These are phyloP conservation scores for Dinomys branickii DNA, from an alignment of 2,113 vertebrate species.

Conservation along the genomic window DNA sequence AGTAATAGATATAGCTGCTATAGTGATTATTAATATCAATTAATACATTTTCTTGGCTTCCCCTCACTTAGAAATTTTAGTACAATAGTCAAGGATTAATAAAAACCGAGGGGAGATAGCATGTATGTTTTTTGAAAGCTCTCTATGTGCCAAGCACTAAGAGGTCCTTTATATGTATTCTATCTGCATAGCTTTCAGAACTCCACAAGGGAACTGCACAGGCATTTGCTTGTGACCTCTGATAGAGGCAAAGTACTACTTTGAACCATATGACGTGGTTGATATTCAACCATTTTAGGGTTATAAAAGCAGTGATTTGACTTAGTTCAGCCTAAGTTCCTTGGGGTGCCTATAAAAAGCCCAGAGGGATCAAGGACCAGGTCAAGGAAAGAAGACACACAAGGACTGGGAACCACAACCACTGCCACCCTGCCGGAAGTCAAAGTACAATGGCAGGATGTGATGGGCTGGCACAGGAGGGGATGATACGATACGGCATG, in stretches of 20 bases:
- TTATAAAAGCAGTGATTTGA: slow-evolving; percentile 36
- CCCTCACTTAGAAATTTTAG: slow-evolving; percentile 40
- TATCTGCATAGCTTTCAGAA: neutral
- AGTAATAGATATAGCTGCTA: neutral
- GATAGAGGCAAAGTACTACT: neutral
- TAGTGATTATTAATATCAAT: slow-evolving; percentile 34
- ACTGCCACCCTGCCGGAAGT: neutral
- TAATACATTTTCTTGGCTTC: neutral
- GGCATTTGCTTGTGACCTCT: neutral
- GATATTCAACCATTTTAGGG: neutral
- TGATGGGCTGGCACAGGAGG: neutral
- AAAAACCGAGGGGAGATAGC: neutral
- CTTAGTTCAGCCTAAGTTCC: slow-evolving; percentile 34
- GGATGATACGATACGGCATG: neutral
- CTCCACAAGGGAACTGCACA: neutral
- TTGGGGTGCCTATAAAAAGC: neutral
- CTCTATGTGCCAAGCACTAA: neutral
- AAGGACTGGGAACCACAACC: neutral
- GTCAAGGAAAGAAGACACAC: slow-evolving; percentile 4
- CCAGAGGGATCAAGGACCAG: neutral
- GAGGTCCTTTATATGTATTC: neutral
- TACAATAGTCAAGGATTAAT: neutral
- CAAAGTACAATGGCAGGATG: neutral
- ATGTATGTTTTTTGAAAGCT: neutral
- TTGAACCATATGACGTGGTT: neutral